Evolutionary conservation across 2,888 invertebrate species (phyloP).

Genomic region (Pandemis heparana): DNA sequence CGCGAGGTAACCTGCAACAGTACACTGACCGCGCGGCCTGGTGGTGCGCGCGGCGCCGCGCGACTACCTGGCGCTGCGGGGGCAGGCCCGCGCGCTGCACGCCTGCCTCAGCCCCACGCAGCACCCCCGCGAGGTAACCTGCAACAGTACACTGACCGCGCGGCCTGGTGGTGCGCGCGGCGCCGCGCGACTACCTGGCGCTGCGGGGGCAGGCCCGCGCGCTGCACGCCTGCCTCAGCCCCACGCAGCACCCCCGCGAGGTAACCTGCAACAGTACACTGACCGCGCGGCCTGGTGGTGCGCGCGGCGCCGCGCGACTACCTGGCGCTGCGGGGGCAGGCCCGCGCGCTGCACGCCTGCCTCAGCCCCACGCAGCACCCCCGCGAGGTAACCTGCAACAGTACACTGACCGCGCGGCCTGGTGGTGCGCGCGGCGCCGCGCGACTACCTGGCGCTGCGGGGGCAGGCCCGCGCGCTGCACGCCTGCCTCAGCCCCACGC

Average conservation of each 20-base stretch:
- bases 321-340: slow-evolving; percentile 84
- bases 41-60: too few species aligned
- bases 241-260: slow-evolving; percentile 81
- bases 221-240: slow-evolving; percentile 68
- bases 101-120: too few species aligned
- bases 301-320: slow-evolving; percentile 92
- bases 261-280: too few species aligned
- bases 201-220: too few species aligned
- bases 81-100: too few species aligned
- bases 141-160: too few species aligned
- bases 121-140: too few species aligned
- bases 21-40: too few species aligned
- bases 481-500: slow-evolving; percentile 92
- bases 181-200: slow-evolving; percentile 11
- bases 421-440: slow-evolving; percentile 81
- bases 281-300: too few species aligned
- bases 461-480: slow-evolving; percentile 85
- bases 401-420: neutral
- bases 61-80: too few species aligned
- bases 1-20: neutral
- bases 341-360: slow-evolving; percentile 90
- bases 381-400: slow-evolving; percentile 85
- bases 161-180: too few species aligned
- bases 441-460: slow-evolving; percentile 89
- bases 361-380: slow-evolving; percentile 91